These are phyloP conservation scores for Bombus haemorrhoidalis DNA, from an alignment of 1,140 invertebrate genomes.

Conservation along the genomic window DNA sequence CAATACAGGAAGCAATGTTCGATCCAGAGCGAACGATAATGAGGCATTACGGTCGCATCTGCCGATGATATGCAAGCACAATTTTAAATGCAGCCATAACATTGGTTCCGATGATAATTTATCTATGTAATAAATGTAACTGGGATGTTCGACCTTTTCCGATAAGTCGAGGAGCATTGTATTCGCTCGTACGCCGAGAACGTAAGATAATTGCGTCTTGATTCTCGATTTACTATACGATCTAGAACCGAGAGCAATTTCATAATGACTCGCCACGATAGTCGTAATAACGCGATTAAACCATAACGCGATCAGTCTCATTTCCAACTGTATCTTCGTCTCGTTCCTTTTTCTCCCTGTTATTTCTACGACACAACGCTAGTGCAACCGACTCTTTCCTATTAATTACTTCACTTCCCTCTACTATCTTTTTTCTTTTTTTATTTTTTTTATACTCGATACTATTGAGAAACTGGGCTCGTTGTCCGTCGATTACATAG, in stretches of 20 bases:
- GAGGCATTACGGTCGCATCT: constrained; percentile 57
- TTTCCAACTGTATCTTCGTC: background rate
- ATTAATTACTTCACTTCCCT: background rate
- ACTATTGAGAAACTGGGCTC: background rate
- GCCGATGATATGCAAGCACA: constrained; percentile 67
- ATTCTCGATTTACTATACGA: constrained; percentile 57
- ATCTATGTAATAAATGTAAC: constrained; percentile 77
- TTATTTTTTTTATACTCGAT: background rate
- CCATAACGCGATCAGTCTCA: background rate
- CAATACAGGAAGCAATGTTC: constrained; percentile 1
- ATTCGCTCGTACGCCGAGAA: constrained; percentile 52
- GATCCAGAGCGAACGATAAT: constrained; percentile 53
- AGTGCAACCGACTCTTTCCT: background rate
- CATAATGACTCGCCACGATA: constrained; percentile 61
- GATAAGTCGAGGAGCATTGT: constrained; percentile 74
- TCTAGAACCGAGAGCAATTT: constrained; percentile 70
- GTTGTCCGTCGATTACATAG: background rate
- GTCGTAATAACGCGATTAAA: constrained; percentile 57
- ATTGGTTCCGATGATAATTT: constrained; percentile 77
- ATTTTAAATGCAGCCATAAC: constrained; percentile 79
- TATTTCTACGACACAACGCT: background rate
- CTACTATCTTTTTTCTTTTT: background rate
- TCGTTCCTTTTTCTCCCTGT: background rate
- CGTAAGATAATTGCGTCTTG: constrained; percentile 71
- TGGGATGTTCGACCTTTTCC: constrained; percentile 80